Evolutionary conservation across 2,113 vertebrate genomes (phyloP).

Genomic region (Odontophorus gujanensis): DNA sequence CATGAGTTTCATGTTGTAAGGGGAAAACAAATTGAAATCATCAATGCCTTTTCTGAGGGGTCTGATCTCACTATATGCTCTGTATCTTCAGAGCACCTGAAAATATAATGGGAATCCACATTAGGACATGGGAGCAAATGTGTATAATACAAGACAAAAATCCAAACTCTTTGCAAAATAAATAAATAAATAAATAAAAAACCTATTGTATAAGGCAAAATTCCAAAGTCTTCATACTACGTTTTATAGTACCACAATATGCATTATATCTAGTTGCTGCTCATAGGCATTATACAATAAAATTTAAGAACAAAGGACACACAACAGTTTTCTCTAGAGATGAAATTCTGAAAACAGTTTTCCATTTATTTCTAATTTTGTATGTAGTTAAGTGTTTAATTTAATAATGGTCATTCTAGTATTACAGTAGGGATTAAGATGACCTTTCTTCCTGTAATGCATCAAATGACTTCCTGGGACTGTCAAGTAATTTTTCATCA

Average conservation of each 20-base stretch:
- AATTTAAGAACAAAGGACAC: not conserved
- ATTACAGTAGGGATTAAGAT: not conserved
- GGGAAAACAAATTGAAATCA: slow-evolving; percentile 10
- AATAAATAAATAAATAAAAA: too few species aligned
- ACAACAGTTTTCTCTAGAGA: not conserved
- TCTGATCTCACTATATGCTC: rapidly evolving
- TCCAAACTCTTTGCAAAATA: not conserved
- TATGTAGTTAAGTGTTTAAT: not conserved
- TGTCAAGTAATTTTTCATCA: not conserved
- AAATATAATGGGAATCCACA: not conserved
- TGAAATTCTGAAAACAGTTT: not conserved
- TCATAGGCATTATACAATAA: rapidly evolving
- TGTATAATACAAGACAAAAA: not conserved
- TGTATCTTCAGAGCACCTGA: not conserved
- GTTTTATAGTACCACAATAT: not conserved
- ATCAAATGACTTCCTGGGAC: not conserved
- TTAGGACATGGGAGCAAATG: not conserved
- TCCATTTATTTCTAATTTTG: not conserved
- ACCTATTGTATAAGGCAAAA: not conserved
- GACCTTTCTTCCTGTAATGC: slow-evolving; percentile 32
- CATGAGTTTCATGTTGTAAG: not conserved
- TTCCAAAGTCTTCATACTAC: not conserved
- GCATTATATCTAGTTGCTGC: not conserved
- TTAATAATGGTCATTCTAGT: not conserved
- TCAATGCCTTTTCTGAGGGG: not conserved